Evolutionary conservation across 2,888 invertebrate species (phyloP), one percentile per base, ranked within the genome.

Genomic region (Lutraria lutraria): DNA sequence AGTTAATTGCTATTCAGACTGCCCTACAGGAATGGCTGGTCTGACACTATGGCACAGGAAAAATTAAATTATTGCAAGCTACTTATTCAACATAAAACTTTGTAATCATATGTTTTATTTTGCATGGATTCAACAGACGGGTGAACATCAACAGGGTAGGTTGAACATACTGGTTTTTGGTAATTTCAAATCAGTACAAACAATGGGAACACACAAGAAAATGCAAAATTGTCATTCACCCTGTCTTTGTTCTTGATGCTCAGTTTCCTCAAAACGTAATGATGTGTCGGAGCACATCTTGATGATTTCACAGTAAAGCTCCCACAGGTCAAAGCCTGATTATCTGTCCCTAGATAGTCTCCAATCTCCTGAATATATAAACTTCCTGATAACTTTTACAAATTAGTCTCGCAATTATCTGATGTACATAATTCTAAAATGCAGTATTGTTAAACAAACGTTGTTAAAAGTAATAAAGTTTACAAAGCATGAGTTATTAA

Each of bases 241-340:
- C 12, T 56, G 56, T 56, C 56, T 56, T 56, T 56, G 56, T 56
- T 56, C 19, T 15, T 16, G 56, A 56, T 85, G 25, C 0, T 56
- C 31, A 85, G 21, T 79, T 34, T 60, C n/a, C 60, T 54, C 19
- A 16, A 16, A 13, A 13, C 29, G 31, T 68, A 80, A 19, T 85
- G 25, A 0, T 79, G 56, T 19, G 76, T 85, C 2, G 21, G 8
- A 19, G 15, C 54, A 54, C 29, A 53, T 54, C 53, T n/a, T 79
- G 25, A 52, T 29, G 76, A 8, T 31, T 43, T 72, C 19, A 85
- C 79, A 15, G 85, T 79, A 79, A 85, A 85, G 21, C 31, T n/a
- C n/a, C 79, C 85, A 29, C 31, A 76, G 31, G 25, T 85, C 8
- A 85, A 4, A 19, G 79, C 56, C 25, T 85, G 76, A 54, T 85